phyloP scores from a whole-genome alignment of 1,140 invertebrate species.

The Octopus bimaculoides region DNA sequence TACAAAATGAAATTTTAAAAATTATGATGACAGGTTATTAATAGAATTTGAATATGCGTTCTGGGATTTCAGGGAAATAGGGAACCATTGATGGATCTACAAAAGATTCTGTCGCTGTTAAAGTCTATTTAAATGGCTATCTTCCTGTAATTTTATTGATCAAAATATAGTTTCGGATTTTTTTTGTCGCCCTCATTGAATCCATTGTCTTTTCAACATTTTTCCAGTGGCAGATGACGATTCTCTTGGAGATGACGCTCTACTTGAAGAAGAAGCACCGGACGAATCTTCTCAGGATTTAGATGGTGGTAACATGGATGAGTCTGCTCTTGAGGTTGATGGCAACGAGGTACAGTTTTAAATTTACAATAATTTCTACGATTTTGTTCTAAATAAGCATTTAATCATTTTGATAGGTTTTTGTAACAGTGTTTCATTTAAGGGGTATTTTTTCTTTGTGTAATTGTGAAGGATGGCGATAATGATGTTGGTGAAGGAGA shows the following conservation, averaged over 20 bases:
- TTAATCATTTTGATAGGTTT: background rate
- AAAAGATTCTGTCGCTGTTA: too few relatives aligned
- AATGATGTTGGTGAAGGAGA: conserved; percentile 15
- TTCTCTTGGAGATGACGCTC: conserved; percentile 7
- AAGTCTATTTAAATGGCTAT: too few relatives aligned
- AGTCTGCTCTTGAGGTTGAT: conserved; percentile 11
- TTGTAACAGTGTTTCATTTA: background rate
- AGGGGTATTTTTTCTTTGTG: conserved; percentile 4
- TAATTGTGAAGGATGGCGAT: background rate
- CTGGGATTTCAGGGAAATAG: too few relatives aligned
- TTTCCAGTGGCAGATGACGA: background rate
- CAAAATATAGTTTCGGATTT: too few relatives aligned
- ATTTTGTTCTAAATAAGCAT: too few relatives aligned
- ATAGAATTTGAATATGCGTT: too few relatives aligned
- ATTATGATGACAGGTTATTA: too few relatives aligned
- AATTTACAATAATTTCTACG: too few relatives aligned
- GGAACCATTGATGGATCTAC: too few relatives aligned
- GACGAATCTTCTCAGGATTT: conserved; percentile 9
- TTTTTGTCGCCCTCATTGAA: too few relatives aligned
- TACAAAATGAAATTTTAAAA: too few relatives aligned
- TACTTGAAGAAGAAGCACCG: background rate
- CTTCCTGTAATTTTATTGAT: too few relatives aligned
- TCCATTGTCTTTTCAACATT: background rate
- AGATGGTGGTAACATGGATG: conserved; percentile 9
- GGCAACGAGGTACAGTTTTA: background rate